Base-by-base conservation (phyloP, 30 jellyfish, hydroid and myxozoan genomes). In the Pelagia noctiluca region DNA sequence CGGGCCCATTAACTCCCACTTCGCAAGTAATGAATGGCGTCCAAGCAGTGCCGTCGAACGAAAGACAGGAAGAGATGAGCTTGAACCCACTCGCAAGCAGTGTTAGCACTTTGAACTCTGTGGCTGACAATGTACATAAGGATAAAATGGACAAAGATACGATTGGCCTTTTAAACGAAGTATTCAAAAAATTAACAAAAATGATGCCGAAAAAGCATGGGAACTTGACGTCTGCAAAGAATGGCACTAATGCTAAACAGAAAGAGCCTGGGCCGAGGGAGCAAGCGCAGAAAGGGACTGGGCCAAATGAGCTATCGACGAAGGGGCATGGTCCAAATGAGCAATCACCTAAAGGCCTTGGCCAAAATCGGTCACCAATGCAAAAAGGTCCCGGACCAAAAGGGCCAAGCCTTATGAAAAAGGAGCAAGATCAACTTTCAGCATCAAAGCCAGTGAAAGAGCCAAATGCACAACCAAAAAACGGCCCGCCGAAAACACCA, bases 61-160 rank as follows among this genome's bases (percentile, higher is more conserved):
- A 68, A 10, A 68, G 63, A 33, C 86, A 82, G 42, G 86, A 68
- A 25, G 80, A 75, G 11, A 0, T 82, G 67, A 68, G 52, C 2
- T 22, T 82, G 50, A 82, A 82, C n/a, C 92, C 92, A 11, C 83
- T 82, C 8, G 86, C 80, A 1, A 82, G 86, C 54, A 82, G 92
- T 2, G 92, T 82, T 12, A 82, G 80, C n/a, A 42, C 92, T 24
- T 28, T 82, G 80, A 57, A 38, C 23, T 68, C 69, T 46, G 77
- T 82, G 2, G 92, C 92, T 0, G 75, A 52, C 38, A 38, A 54
- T 30, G 86, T 82, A 12, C 85, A 82, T 7, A 71, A 82, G 33
- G 86, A 60, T 7, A 69, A 37, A 35, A 82, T 82, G 92, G 92
- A 82, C 64, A 82, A 80, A 34, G 82, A 70, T 35, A 82, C 92